Evolutionary conservation across 64 coral and sea anemone species (phyloP).

Genomic region (Stylophora pistillata): DNA sequence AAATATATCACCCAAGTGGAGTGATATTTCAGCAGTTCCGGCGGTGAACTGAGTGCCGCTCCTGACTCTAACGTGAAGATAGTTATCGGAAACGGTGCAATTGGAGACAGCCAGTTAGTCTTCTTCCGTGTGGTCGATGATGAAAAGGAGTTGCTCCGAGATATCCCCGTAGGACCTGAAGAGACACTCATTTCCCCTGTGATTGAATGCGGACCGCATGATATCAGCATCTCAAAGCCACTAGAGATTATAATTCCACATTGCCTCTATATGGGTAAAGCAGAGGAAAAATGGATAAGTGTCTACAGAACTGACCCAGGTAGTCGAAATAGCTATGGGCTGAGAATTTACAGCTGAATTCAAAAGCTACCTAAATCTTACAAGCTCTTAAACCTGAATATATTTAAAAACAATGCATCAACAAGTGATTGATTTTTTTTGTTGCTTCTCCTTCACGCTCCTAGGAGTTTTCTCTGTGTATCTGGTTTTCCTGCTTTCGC

Average conservation of each 20-base stretch:
- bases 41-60: background rate
- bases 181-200: constrained; percentile 21
- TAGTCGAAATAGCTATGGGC: too few relatives aligned
- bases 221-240: background rate
- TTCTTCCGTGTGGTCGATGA: background rate
- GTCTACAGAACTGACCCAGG: background rate
- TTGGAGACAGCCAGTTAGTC: background rate
- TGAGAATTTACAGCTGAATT: background rate
- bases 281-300: background rate
- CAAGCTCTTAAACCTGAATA: background rate
- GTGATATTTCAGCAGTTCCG: background rate
- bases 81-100: background rate
- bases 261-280: background rate
- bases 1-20: background rate
- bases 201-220: background rate
- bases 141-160: background rate
- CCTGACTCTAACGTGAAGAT: background rate
- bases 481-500: too few relatives aligned
- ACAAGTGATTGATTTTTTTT: too few relatives aligned
- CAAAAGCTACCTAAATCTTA: too few relatives aligned
- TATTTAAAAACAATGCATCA: too few relatives aligned
- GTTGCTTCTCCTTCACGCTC: too few relatives aligned
- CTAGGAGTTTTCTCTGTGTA: too few relatives aligned
- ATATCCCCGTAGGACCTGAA: background rate
- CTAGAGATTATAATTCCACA: constrained; percentile 1